Percentiles rank a stretch among this genome's conserved stretches.
These are phyloP conservation scores for Enteromius argenteus DNA, from an alignment of 2,797 vertebrate genomes.

Conservation along the genomic window DNA sequence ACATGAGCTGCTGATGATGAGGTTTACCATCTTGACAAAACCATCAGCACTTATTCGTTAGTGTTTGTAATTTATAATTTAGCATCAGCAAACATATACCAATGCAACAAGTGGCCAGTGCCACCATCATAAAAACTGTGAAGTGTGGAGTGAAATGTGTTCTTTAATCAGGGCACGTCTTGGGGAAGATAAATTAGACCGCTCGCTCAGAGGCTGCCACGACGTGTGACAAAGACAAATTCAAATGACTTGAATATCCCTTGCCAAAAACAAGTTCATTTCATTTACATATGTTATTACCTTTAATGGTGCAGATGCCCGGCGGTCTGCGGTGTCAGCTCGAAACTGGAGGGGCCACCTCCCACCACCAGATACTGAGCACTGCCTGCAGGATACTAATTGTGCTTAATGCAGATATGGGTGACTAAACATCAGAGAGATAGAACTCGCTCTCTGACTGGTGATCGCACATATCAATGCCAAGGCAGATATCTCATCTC, in stretches of 20 bases:
- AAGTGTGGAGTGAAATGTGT: slow-evolving; percentile 19
- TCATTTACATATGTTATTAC: slow-evolving; percentile 31
- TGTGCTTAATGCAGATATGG: slow-evolving; percentile 48
- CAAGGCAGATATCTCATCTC: neutral
- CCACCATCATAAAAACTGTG: slow-evolving; percentile 19
- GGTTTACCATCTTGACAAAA: neutral
- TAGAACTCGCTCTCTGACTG: slow-evolving; percentile 22
- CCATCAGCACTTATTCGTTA: neutral
- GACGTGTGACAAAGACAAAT: slow-evolving; percentile 36
- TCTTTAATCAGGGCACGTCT: slow-evolving; percentile 40
- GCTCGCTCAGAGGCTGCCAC: slow-evolving; percentile 19
- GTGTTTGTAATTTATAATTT: neutral
- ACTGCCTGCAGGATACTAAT: slow-evolving; percentile 53
- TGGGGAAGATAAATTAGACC: slow-evolving; percentile 45
- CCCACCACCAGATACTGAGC: slow-evolving; percentile 29
- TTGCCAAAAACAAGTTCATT: slow-evolving; percentile 43
- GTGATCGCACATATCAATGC: slow-evolving; percentile 8
- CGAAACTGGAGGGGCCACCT: slow-evolving; percentile 42
- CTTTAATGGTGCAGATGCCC: slow-evolving; percentile 48
- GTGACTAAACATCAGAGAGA: slow-evolving; percentile 54
- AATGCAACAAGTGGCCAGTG: neutral
- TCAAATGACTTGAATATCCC: slow-evolving; percentile 41
- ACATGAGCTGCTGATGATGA: neutral
- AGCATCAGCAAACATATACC: neutral
- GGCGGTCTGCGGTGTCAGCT: slow-evolving; percentile 33